Base-by-base conservation (phyloP, 2,113 vertebrate genomes). In the Rissa tridactyla region DNA sequence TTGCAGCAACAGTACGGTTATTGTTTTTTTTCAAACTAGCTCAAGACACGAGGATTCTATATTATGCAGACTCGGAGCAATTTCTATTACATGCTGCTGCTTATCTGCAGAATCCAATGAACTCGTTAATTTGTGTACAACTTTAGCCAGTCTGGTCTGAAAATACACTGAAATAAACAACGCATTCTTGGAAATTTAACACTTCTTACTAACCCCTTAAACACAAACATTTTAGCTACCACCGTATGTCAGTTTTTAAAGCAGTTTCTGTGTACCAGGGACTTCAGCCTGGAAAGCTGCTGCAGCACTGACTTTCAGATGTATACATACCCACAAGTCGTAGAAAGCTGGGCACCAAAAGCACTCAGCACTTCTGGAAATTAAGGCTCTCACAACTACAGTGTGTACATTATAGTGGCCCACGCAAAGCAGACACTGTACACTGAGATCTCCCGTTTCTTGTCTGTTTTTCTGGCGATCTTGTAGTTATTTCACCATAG, bases 341-440 rank as follows among this genome's bases (percentile, higher is more conserved):
- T 25, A 54, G 36, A 77, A 73, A 80, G 5, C 26, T 26, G 18
- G 18, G 42, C 88, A 51, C 23, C 0, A 2, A 86, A 58, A 10
- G 10, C 52, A n/a, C 32, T 21, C 21, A 13, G 34, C 34, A 34
- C 29, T 47, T 52, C 36, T 66, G 61, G 27, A 65, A 79, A 47
- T 34, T 4, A n/a, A 40, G 42, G 25, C 64, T 30, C 27, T 71
- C 64, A 17, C 20, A 36, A 32, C 5, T 44, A 17, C 2, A 55
- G 36, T 0, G 10, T 0, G 0, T 18, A 27, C 19, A 6, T 10
- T 40, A 19, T 0, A 64, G 15, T 13, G 29, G 49, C 27, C 30
- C 36, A 61, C 12, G 32, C n/a, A 68, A 91, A 84, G 51, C 32
- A 64, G 44, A 12, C 46, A 27, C 36, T 16, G 7, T 22, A 25